Base-by-base conservation (phyloP, 2,888 invertebrate species). In the Terebella lapidaria region DNA sequence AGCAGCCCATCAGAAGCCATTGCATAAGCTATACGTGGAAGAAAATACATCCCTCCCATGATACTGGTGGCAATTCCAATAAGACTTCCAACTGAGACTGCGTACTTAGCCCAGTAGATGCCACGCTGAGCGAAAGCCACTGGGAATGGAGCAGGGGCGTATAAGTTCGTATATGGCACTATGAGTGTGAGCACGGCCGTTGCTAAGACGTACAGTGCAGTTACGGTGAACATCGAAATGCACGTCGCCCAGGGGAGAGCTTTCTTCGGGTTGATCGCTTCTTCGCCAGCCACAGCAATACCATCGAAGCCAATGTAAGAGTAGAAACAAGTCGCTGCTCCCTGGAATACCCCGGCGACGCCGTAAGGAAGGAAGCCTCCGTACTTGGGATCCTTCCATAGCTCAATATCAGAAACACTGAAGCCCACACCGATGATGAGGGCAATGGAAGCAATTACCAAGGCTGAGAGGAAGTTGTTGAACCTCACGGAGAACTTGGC, bases 1-100 rank as follows among this genome's bases (percentile, higher is more conserved):
- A 94, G 82, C 18, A 94, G 82, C 0, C 94, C 94, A 73, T 94
- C 94, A 22, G 87, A 85, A 0, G 93, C 91, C 92, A 94, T 93
- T 0, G 93, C 89, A 73, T 94, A 94, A 81, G 92, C 86, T 72
- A 90, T 89, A 25, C 91, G 84, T 0, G 93, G 92, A 3, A 93
- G 80, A 0, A 92, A 88, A 78, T 91, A 94, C 30, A 94, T 81
- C 0, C 91, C 91, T 1, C 93, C 91, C 59, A 93, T 66, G 28
- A 73, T 68, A 10, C 73, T 64, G 27, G 75, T 74, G 42, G 68
- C 69, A 20, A 77, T 68, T 1, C 74, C 74, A 20, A 75, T 62
- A 10, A 76, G 58, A 4, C 75, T 70, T 4, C 76, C 77, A 24
- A 75, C 60, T 10, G 73, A 70, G 18, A 76, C 72, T 2, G 74